A percentile compares a stretch with the other conserved stretches of the same genome.
Evolutionary conservation across 2,797 vertebrate species (phyloP).

Genomic region (Mus spretus): DNA sequence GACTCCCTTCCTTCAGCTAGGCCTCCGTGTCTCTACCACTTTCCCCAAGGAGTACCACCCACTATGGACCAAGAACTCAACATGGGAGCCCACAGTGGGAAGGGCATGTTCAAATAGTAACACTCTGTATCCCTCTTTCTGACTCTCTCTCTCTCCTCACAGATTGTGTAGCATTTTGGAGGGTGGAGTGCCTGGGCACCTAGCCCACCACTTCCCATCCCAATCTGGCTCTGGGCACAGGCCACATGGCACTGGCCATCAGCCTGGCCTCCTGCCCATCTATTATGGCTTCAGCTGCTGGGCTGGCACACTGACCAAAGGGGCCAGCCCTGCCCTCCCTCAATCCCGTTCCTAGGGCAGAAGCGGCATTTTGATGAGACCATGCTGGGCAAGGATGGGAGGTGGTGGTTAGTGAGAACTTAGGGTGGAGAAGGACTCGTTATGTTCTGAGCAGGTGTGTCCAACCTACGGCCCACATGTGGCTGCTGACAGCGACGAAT

Average conservation of each 20-base stretch:
- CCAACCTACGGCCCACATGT: not conserved
- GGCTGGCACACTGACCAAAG: constrained; percentile 84
- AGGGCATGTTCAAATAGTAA: not conserved
- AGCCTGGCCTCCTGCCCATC: constrained; percentile 81
- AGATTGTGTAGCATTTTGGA: constrained; percentile 86
- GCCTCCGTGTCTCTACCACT: not conserved
- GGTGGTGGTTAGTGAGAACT: not conserved
- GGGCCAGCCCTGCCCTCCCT: constrained; percentile 65
- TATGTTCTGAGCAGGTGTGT: not conserved
- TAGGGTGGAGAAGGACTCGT: not conserved
- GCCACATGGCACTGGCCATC: constrained; percentile 82
- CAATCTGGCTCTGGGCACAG: constrained; percentile 80
- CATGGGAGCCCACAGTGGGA: not conserved
- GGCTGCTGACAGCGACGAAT: not conserved
- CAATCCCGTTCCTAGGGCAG: constrained; percentile 58
- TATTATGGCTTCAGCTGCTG: constrained; percentile 84
- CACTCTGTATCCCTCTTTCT: constrained; percentile 60
- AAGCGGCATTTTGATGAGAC: constrained; percentile 47
- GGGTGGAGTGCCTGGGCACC: constrained; percentile 82
- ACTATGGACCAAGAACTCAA: not conserved
- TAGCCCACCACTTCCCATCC: constrained; percentile 74
- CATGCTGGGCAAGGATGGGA: not conserved
- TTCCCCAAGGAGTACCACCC: not conserved
- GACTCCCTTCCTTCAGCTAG: not conserved
- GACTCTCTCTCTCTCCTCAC: constrained; percentile 71